These are phyloP conservation scores for Clostera curtula DNA, from an alignment of 2,888 invertebrate species.

Conservation along the genomic window DNA sequence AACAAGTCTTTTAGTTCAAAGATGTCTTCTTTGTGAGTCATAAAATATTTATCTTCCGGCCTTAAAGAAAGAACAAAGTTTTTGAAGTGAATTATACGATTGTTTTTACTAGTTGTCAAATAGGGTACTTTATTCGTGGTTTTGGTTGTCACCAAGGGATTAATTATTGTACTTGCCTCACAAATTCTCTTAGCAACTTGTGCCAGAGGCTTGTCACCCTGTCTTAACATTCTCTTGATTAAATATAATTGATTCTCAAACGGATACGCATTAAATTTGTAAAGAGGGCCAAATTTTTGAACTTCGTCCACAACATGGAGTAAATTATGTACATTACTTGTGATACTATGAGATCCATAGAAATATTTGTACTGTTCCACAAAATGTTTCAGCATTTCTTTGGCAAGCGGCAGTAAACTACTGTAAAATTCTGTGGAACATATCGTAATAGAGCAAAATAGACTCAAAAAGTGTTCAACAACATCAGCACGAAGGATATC, in stretches of 20 bases:
- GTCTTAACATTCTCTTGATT: slow-evolving; percentile 9
- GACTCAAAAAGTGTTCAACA: slow-evolving; percentile 13
- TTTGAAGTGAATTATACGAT: slow-evolving; percentile 4
- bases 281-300: slow-evolving; percentile 7
- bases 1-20: not conserved
- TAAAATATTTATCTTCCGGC: slow-evolving; percentile 7
- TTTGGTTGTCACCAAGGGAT: not conserved
- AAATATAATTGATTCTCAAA: slow-evolving; percentile 10
- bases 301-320: slow-evolving; percentile 9
- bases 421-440: slow-evolving; percentile 11
- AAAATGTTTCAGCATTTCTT: slow-evolving; percentile 11
- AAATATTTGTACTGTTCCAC: slow-evolving; percentile 5
- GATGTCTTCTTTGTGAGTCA: slow-evolving; percentile 2
- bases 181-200: slow-evolving; percentile 9
- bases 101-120: slow-evolving; percentile 2
- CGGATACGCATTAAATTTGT: slow-evolving; percentile 9
- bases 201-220: slow-evolving; percentile 9
- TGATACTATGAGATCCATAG: slow-evolving; percentile 3
- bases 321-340: slow-evolving; percentile 10
- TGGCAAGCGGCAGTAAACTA: slow-evolving; percentile 9
- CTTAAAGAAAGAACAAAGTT: slow-evolving; percentile 5
- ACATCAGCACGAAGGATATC: slow-evolving; percentile 5
- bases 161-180: not conserved
- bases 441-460: slow-evolving; percentile 19
- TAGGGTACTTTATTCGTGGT: slow-evolving; percentile 1